These are phyloP conservation scores for Tragelaphus strepsiceros DNA, from an alignment of 2,113 vertebrate species.

Conservation along the genomic window DNA sequence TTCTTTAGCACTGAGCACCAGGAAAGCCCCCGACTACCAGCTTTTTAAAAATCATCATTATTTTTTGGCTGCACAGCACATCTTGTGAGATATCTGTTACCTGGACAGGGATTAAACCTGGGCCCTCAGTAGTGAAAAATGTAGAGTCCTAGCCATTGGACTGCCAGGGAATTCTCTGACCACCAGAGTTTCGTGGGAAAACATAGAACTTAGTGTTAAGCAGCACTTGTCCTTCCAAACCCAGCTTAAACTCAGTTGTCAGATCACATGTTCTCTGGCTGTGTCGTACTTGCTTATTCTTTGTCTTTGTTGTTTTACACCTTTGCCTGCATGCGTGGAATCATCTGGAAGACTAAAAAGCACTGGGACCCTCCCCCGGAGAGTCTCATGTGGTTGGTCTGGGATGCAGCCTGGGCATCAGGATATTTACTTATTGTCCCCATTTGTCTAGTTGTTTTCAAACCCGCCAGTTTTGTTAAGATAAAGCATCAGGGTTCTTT, in stretches of 20 bases:
- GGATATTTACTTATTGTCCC: neutral
- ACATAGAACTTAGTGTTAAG: neutral
- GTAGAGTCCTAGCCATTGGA: neutral
- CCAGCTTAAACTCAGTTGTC: neutral
- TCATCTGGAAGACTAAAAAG: neutral
- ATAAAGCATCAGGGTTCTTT: neutral
- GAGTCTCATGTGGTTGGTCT: neutral
- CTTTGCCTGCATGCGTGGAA: neutral
- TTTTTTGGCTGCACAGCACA: neutral
- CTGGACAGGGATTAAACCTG: neutral
- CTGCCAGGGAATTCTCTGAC: neutral
- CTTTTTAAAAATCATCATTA: neutral
- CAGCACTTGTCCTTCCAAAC: neutral
- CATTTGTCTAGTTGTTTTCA: neutral
- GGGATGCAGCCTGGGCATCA: neutral
- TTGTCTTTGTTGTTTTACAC: neutral
- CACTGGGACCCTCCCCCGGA: neutral
- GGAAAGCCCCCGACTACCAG: neutral
- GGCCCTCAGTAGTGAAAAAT: neutral
- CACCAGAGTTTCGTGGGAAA: neutral
- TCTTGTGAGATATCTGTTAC: neutral
- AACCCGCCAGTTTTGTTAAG: neutral
- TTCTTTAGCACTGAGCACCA: neutral
- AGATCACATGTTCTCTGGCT: too few species aligned
- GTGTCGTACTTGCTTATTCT: too few species aligned